phyloP scores from a whole-genome alignment of 2,113 vertebrate species.

The Malaclemys terrapin region DNA sequence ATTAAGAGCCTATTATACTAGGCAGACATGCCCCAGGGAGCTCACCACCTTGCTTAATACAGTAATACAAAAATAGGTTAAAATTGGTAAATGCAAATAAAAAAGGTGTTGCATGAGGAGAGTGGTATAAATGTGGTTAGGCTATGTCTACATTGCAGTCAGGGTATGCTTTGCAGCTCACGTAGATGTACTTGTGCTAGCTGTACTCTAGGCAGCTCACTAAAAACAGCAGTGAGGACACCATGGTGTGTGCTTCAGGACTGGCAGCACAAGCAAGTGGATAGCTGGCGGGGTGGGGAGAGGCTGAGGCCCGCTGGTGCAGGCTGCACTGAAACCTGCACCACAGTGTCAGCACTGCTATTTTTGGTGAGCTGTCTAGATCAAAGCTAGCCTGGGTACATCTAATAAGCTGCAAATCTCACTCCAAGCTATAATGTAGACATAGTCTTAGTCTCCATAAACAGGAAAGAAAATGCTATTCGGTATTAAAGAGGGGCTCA shows the following conservation, averaged over 20 bases:
- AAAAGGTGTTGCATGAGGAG: not conserved
- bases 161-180: not conserved
- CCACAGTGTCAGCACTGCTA: not conserved
- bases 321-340: not conserved
- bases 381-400: not conserved
- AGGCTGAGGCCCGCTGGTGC: too few species aligned
- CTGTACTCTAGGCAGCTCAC: not conserved
- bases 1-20: not conserved
- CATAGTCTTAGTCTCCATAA: not conserved
- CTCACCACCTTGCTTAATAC: not conserved
- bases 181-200: not conserved
- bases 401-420: not conserved
- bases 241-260: not conserved
- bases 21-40: not conserved
- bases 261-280: too few species aligned
- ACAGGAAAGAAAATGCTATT: not conserved
- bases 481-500: not conserved
- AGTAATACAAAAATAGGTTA: not conserved
- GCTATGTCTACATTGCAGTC: not conserved
- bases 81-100: not conserved
- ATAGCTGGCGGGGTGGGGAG: not conserved
- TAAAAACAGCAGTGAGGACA: not conserved
- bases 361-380: not conserved
- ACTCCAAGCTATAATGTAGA: not conserved
- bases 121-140: not conserved